These are phyloP conservation scores for Alviniconcha strummeri DNA, from an alignment of 2,888 invertebrate species.

Conservation along the genomic window DNA sequence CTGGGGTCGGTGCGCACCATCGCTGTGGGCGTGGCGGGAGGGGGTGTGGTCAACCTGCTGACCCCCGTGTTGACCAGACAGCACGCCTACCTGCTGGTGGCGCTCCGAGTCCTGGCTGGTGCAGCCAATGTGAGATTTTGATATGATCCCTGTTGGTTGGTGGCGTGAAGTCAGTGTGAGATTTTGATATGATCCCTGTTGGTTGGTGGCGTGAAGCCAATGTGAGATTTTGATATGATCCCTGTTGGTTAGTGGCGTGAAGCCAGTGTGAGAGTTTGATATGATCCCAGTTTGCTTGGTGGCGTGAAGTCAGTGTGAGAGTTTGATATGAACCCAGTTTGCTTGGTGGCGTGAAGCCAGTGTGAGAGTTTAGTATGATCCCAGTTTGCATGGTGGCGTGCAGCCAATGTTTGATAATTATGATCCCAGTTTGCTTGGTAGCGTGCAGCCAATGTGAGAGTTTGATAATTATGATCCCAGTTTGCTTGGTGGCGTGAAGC, in stretches of 20 bases:
- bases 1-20: constrained; percentile 47
- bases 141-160: too few relatives aligned
- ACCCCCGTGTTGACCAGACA: constrained; percentile 38
- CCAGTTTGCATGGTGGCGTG: background rate
- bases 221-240: constrained; percentile 10
- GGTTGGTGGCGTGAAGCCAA: constrained; percentile 15
- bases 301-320: too few relatives aligned
- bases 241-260: background rate
- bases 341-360: too few relatives aligned
- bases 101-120: constrained; percentile 31
- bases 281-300: too few relatives aligned
- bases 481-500: too few relatives aligned
- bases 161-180: constrained; percentile 31
- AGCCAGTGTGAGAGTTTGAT: constrained; percentile 29
- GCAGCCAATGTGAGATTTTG: constrained; percentile 31
- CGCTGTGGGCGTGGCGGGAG: constrained; percentile 36
- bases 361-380: background rate
- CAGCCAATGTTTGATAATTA: too few relatives aligned
- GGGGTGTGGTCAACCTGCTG: constrained; percentile 39
- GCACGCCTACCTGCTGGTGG: constrained; percentile 33
- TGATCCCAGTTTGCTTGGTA: too few relatives aligned
- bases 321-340: too few relatives aligned
- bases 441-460: too few relatives aligned
- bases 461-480: too few relatives aligned
- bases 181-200: background rate